These are phyloP conservation scores for Noctilio leporinus DNA, from an alignment of 2,113 vertebrate species.

Conservation along the genomic window DNA sequence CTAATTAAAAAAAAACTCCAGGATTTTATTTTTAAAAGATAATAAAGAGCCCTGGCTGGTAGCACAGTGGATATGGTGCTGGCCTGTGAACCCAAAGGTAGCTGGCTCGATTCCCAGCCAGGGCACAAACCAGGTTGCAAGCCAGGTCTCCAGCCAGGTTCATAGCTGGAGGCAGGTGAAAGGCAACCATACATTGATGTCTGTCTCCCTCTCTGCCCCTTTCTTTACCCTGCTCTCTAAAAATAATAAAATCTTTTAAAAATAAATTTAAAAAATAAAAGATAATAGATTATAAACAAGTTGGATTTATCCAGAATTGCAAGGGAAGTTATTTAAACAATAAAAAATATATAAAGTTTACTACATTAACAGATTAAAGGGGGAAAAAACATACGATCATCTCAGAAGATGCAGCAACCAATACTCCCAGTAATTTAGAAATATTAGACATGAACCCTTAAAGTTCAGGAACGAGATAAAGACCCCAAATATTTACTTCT, in stretches of 20 bases:
- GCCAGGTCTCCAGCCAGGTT: too few species aligned
- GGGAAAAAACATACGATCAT: neutral
- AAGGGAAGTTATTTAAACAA: slow-evolving; percentile 2
- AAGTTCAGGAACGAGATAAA: neutral
- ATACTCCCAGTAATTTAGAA: neutral
- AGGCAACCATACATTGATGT: too few species aligned
- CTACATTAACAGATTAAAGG: neutral
- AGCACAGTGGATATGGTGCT: too few species aligned
- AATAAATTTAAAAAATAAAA: slow-evolving; percentile 20
- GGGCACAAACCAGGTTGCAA: too few species aligned
- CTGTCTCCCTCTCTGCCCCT: too few species aligned
- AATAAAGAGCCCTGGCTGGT: too few species aligned
- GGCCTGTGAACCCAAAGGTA: too few species aligned
- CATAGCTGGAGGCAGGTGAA: too few species aligned
- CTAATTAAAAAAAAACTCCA: neutral
- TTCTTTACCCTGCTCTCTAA: too few species aligned
- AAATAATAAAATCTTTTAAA: too few species aligned
- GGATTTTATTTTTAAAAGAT: neutral
- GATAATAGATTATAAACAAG: neutral
- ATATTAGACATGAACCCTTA: neutral
- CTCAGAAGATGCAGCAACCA: neutral
- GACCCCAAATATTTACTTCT: neutral
- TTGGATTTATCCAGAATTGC: neutral
- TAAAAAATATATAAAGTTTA: neutral
- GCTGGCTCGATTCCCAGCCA: too few species aligned